These are phyloP conservation scores for Myioborus melanocephalus DNA, from an alignment of 2,797 vertebrate species.

Conservation along the genomic window DNA sequence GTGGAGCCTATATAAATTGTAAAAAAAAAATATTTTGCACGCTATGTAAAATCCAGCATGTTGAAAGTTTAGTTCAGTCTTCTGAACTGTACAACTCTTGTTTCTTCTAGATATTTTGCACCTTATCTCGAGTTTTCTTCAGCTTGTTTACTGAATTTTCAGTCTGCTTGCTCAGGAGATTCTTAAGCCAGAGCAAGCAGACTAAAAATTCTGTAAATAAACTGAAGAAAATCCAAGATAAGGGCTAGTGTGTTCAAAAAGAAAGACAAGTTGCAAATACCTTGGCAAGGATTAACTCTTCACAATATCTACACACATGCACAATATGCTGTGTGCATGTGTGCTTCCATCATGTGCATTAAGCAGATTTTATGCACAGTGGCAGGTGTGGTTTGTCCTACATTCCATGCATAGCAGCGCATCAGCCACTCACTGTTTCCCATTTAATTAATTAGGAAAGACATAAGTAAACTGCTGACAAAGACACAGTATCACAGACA, in stretches of 20 bases:
- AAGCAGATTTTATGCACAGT: neutral
- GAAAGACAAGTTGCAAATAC: constrained; percentile 22
- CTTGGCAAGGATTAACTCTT: constrained; percentile 11
- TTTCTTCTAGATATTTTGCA: constrained; percentile 48
- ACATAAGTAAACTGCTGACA: constrained; percentile 54
- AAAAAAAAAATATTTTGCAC: neutral
- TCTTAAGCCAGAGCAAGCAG: constrained; percentile 45
- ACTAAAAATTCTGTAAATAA: constrained; percentile 50
- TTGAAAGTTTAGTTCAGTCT: constrained; percentile 30
- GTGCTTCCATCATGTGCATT: neutral
- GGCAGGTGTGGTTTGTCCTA: constrained; percentile 30
- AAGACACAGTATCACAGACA: constrained; percentile 17
- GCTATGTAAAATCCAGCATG: neutral
- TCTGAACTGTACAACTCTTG: neutral
- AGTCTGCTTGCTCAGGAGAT: constrained; percentile 62
- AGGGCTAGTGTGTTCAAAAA: constrained; percentile 5
- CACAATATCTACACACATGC: neutral
- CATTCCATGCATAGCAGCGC: neutral
- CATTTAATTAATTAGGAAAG: constrained; percentile 57
- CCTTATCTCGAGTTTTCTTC: constrained; percentile 47
- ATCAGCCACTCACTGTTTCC: neutral
- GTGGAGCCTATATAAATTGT: neutral
- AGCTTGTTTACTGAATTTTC: constrained; percentile 56
- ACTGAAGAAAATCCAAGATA: constrained; percentile 48
- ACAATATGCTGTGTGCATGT: neutral